Percentiles rank a stretch among this genome's conserved stretches.
phyloP scores from a whole-genome alignment of 2,888 invertebrate species.

The Eupithecia subfuscata region DNA sequence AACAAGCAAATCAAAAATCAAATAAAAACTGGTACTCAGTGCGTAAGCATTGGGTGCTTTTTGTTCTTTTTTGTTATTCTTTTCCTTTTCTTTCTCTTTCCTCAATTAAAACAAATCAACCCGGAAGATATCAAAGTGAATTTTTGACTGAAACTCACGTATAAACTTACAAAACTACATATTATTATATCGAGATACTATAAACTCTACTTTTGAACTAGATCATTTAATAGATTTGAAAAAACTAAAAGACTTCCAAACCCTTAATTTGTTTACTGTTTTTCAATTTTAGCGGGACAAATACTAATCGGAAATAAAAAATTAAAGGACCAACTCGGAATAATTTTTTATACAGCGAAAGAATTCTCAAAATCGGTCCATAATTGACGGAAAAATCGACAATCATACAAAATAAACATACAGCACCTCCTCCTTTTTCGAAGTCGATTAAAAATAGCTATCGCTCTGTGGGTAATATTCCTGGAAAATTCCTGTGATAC shows the following conservation, averaged over 20 bases:
- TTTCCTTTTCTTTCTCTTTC: not conserved
- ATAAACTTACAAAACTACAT: not conserved
- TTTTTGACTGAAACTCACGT: not conserved
- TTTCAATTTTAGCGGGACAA: too few species aligned
- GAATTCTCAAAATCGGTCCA: too few species aligned
- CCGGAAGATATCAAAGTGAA: not conserved
- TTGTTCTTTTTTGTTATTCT: not conserved
- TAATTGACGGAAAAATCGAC: too few species aligned
- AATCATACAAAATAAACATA: too few species aligned
- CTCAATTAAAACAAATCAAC: not conserved
- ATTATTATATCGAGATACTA: too few species aligned
- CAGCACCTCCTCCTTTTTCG: too few species aligned
- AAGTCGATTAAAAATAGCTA: not conserved
- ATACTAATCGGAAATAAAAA: too few species aligned
- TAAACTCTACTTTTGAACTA: not conserved
- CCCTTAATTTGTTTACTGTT: too few species aligned
- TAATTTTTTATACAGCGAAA: too few species aligned
- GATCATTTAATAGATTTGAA: too few species aligned
- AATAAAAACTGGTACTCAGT: constrained; percentile 3
- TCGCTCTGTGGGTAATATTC: not conserved
- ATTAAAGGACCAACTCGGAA: too few species aligned
- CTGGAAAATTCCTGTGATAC: not conserved
- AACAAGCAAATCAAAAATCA: not conserved
- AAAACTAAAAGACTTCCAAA: too few species aligned
- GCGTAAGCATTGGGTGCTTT: constrained; percentile 8